Evolutionary conservation across 2,113 vertebrate species (phyloP).

Genomic region (mouse (Mus musculus)): DNA sequence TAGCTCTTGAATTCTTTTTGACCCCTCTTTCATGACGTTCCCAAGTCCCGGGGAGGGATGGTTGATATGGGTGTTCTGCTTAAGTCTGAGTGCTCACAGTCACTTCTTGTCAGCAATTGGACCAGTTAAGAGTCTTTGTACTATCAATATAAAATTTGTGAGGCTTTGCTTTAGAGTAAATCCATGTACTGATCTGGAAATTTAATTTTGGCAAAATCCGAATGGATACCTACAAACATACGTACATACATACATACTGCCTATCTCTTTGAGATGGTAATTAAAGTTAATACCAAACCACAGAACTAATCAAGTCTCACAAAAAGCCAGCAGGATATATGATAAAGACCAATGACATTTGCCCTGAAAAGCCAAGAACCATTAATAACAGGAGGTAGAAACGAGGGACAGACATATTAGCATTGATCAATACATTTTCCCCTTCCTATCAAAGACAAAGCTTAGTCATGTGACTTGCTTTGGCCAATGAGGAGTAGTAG

Average conservation of each 20-base stretch:
- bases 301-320: neutral
- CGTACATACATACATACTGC: neutral
- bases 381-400: neutral
- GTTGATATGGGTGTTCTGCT: neutral
- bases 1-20: too few species aligned
- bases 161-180: slow-evolving; percentile 21
- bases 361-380: neutral
- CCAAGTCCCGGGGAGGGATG: neutral
- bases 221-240: neutral
- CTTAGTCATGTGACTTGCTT: neutral
- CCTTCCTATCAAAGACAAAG: neutral
- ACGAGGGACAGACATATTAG: neutral
- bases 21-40: neutral
- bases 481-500: neutral
- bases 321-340: neutral
- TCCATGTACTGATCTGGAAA: neutral
- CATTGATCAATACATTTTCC: neutral
- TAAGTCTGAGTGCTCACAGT: neutral
- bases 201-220: neutral
- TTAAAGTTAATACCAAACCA: neutral
- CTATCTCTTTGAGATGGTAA: neutral
- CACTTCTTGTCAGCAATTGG: neutral
- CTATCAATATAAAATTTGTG: neutral
- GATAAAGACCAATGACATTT: neutral
- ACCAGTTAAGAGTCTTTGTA: neutral